Percentiles rank a stretch among this genome's conserved stretches.
Conservation (phyloP, 2,113 vertebrate genomes). For the Tichodroma muraria region DNA sequence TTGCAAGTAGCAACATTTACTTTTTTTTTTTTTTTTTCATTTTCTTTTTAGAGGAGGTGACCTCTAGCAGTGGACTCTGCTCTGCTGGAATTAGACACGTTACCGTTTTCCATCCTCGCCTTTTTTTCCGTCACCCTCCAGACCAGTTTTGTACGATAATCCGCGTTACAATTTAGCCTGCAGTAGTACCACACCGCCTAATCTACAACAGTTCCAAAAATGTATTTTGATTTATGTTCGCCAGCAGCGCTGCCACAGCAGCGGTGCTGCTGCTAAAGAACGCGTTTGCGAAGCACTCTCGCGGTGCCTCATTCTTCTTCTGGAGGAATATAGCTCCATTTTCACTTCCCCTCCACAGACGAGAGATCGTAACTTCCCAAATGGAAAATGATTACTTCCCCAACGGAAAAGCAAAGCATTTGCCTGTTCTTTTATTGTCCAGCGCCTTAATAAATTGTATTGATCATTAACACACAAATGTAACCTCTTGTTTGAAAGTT, state of each 20-base stretch:
- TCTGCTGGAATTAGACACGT: background rate
- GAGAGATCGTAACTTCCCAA: background rate
- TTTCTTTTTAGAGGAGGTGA: background rate
- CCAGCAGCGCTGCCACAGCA: background rate
- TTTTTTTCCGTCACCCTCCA: background rate
- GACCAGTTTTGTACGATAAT: background rate
- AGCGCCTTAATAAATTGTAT: too few species aligned
- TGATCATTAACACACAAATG: background rate
- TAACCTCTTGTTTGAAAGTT: background rate
- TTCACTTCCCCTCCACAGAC: background rate
- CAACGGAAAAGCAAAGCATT: background rate
- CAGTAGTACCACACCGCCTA: background rate
- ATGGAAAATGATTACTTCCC: background rate
- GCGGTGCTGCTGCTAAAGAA: background rate
- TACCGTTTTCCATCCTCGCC: background rate
- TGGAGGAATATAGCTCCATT: fast-evolving
- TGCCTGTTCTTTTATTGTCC: background rate
- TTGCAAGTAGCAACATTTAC: background rate
- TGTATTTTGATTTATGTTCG: background rate
- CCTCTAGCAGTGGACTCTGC: background rate
- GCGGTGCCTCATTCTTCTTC: background rate
- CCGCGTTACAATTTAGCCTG: background rate
- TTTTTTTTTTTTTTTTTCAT: too few species aligned
- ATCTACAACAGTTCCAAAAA: background rate
- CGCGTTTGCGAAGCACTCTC: background rate